Evolutionary conservation across 1,140 invertebrate genomes (phyloP), one percentile per base, ranked within the genome.

Genomic region (Augochlora pura): DNA sequence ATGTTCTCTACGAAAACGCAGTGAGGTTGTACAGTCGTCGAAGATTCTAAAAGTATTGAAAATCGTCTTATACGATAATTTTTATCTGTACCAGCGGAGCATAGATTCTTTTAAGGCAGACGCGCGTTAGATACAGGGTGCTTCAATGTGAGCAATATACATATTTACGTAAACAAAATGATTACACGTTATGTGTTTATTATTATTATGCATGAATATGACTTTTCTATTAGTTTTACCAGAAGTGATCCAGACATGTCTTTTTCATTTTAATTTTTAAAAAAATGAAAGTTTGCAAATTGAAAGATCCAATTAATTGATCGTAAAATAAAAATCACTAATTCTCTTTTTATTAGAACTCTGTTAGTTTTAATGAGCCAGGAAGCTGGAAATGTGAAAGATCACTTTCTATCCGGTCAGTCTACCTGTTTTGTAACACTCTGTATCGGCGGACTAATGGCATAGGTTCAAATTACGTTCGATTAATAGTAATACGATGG

Each of bases 1-100:
- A 83, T 71, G 38, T 78, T 84, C 21, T 87, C 83, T 87, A 77
- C 23, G 25, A 83, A 83, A 81, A 70, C 65, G 38, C 60, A 66
- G 57, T 81, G 63, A 68, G 81, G 18, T 74, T 75, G 59, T 38
- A 68, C 52, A 75, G 23, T 76, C 14, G 65, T 54, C 38, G 66
- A 27, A 85, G 57, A 57, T 81, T 81, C 76, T 73, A 84, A 68
- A 72, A 80, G 39, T 79, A 83, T 82, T 52, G 49, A 84, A 74
- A 79, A 65, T 38, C 32, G 25, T 38, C 52, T 64, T n/a, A 62
- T 67, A 77, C 75, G 67, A 71, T 69, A 52, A 80, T 76, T 63
- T 80, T 63, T 62, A 23, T 42, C 54, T 62, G 14, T 39, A 6
- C 64, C 16, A 42, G 16, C 25, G 16, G 32, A 14, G 6, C 7